Evolutionary conservation across 2,113 vertebrate genomes (phyloP).

Genomic region (Microtus ochrogaster): DNA sequence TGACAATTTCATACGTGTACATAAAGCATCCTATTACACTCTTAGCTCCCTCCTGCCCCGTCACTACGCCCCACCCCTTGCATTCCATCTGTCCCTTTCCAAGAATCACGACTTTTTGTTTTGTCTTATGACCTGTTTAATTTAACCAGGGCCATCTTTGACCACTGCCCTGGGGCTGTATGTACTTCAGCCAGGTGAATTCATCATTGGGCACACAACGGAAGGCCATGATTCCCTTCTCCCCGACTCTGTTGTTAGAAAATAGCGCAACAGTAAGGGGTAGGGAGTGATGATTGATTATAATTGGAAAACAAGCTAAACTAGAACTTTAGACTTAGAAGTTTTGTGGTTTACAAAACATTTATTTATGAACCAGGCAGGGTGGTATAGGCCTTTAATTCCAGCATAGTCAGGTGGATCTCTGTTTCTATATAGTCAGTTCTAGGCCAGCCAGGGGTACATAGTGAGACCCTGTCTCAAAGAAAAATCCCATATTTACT

Average conservation of each 20-base stretch:
- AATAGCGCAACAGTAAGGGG: not conserved
- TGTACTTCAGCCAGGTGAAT: not conserved
- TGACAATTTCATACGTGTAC: not conserved
- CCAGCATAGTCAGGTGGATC: not conserved
- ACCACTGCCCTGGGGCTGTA: not conserved
- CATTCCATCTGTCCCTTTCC: not conserved
- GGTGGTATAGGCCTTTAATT: not conserved
- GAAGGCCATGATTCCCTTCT: not conserved
- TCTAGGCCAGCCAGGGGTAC: not conserved
- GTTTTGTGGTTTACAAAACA: not conserved
- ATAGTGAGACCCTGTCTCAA: not conserved
- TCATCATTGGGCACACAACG: not conserved
- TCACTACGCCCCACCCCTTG: not conserved
- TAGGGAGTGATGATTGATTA: not conserved
- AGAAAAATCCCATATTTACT: not conserved
- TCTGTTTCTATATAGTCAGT: not conserved
- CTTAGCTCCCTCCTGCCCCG: not conserved
- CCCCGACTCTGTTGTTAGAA: not conserved
- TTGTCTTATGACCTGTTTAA: not conserved
- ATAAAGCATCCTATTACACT: not conserved
- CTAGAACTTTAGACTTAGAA: slow-evolving; percentile 41
- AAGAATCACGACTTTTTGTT: not conserved
- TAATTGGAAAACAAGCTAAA: slow-evolving; percentile 43
- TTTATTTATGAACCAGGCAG: not conserved
- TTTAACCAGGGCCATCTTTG: not conserved